These are phyloP conservation scores for Brachylomia viminalis DNA, from an alignment of 2,888 invertebrate genomes.

Conservation along the genomic window DNA sequence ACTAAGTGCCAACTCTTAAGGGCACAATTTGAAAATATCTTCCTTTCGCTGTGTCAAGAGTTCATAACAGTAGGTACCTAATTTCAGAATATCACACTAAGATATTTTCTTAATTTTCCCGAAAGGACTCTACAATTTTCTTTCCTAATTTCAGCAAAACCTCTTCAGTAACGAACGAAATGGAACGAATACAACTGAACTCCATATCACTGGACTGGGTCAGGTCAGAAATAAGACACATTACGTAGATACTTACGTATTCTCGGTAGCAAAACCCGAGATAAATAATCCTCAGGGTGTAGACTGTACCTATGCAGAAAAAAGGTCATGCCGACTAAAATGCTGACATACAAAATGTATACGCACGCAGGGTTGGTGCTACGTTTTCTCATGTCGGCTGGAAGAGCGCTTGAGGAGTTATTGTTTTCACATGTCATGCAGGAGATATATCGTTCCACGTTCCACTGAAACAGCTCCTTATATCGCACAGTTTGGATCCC, in stretches of 20 bases:
- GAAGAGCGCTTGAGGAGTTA: conserved; percentile 77
- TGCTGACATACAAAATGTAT: conserved; percentile 78
- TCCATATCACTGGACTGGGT: conserved; percentile 23
- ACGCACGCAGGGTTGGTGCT: conserved; percentile 69
- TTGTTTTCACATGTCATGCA: conserved; percentile 83
- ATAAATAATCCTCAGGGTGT: conserved; percentile 70
- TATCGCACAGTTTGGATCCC: conserved; percentile 54
- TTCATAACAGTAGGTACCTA: conserved; percentile 6
- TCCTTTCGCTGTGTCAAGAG: conserved; percentile 2
- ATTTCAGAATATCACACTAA: conserved; percentile 9
- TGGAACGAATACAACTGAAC: conserved; percentile 17
- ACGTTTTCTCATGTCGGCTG: conserved; percentile 77
- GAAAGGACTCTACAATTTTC: conserved; percentile 25
- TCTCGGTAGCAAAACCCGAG: conserved; percentile 53
- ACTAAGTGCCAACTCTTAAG: conserved; percentile 31
- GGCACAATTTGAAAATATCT: conserved; percentile 31
- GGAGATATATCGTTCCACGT: conserved; percentile 80
- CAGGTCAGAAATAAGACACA: conserved; percentile 51
- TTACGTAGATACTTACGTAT: conserved; percentile 52
- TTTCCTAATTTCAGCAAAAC: conserved; percentile 31
- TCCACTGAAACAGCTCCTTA: conserved; percentile 72
- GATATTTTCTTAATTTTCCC: conserved; percentile 13
- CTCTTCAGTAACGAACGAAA: conserved; percentile 7
- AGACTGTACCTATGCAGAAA: conserved; percentile 67
- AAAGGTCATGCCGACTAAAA: conserved; percentile 75